Evolutionary conservation across 2,797 vertebrate genomes (phyloP).

Genomic region (Notamacropus eugenii): DNA sequence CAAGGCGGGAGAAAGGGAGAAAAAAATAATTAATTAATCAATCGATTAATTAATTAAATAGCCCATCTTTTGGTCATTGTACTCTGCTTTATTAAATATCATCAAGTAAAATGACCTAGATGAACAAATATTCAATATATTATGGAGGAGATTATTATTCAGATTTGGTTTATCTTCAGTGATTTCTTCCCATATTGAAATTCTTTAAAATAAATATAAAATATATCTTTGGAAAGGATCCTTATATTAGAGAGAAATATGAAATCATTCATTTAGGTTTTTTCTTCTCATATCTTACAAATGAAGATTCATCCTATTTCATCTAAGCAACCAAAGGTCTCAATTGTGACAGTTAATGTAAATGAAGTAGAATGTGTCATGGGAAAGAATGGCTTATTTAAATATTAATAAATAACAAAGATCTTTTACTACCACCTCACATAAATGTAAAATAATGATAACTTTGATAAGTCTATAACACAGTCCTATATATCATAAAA

Average conservation of each 20-base stretch:
- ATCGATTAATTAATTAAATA: neutral
- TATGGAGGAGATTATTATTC: neutral
- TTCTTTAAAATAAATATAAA: neutral
- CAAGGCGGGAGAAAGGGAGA: neutral
- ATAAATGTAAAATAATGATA: conserved; percentile 52
- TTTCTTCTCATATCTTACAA: neutral
- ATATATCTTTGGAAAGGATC: neutral
- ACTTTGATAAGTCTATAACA: conserved; percentile 41
- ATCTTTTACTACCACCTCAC: conserved; percentile 27
- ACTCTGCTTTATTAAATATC: neutral
- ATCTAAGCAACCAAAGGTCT: neutral
- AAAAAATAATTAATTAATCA: too few relatives aligned
- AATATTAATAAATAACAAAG: conserved; percentile 60
- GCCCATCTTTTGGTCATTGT: neutral
- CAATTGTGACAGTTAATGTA: neutral
- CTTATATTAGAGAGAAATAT: neutral
- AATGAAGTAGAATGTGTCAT: conserved; percentile 2
- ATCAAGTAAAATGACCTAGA: neutral
- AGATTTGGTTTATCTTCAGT: neutral
- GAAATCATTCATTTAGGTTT: neutral
- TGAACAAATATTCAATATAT: neutral
- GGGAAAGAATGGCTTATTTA: conserved; percentile 40
- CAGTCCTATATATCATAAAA: conserved; percentile 58
- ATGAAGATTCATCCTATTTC: conserved; percentile 11
- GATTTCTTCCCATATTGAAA: neutral